Percentiles rank a stretch among this genome's conserved stretches.
These are phyloP conservation scores for Euschistus heros DNA, from an alignment of 1,140 invertebrate genomes.

Conservation along the genomic window DNA sequence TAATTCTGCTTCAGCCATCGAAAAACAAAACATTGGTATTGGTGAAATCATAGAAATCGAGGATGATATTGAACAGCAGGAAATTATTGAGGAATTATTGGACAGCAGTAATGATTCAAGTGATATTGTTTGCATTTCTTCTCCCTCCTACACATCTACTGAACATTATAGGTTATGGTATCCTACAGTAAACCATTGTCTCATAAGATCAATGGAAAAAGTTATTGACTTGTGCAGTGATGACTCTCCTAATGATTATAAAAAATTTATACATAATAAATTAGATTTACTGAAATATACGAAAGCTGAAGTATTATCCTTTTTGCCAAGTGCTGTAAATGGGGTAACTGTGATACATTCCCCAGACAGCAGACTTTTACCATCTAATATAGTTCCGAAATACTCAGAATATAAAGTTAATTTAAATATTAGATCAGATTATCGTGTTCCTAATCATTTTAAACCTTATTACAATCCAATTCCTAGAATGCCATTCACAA, in stretches of 20 bases:
- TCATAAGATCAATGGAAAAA: background rate
- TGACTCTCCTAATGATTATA: background rate
- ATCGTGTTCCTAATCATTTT: background rate
- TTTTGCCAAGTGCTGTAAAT: slow-evolving; percentile 7
- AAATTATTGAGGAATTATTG: background rate
- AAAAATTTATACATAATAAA: background rate
- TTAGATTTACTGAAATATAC: background rate
- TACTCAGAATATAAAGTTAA: slow-evolving; percentile 12
- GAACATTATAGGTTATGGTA: background rate
- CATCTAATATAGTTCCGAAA: slow-evolving; percentile 4
- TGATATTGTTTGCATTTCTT: slow-evolving; percentile 8
- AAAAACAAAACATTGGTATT: background rate
- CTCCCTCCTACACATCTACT: background rate
- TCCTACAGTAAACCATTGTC: background rate
- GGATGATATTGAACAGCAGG: background rate
- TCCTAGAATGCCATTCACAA: too few species aligned
- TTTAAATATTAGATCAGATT: slow-evolving; percentile 1
- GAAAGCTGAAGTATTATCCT: background rate
- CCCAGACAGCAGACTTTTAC: slow-evolving; percentile 5
- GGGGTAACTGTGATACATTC: too few species aligned
- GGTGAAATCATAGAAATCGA: slow-evolving; percentile 9
- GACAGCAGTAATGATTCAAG: background rate
- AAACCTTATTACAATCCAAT: too few species aligned
- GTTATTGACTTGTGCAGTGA: slow-evolving; percentile 9
- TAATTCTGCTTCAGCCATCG: background rate